A percentile compares a stretch with the other conserved stretches of the same genome.
Conservation (phyloP, 2,797 vertebrate species). For the Margarornis squamiger region DNA sequence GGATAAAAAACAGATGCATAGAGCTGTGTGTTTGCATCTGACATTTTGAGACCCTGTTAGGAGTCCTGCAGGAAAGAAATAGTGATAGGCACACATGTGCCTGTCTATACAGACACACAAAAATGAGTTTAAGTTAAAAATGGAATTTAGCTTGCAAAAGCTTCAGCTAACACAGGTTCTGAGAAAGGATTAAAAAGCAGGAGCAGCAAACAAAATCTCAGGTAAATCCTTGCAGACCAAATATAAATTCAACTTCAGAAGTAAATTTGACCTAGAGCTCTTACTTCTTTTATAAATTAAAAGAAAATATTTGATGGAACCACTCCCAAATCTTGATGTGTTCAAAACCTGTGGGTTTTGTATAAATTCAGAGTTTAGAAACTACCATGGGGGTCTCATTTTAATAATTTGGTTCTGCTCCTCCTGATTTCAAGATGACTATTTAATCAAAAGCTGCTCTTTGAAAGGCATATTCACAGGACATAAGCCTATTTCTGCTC, state of each 20-base stretch:
- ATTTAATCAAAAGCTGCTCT: background rate
- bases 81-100: background rate
- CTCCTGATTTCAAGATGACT: background rate
- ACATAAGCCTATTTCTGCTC: background rate
- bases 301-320: slow-evolving; percentile 44
- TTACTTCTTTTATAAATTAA: slow-evolving; percentile 8
- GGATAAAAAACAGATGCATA: accelerated
- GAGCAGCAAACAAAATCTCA: slow-evolving; percentile 10
- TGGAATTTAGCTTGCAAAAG: background rate
- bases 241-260: background rate
- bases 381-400: background rate
- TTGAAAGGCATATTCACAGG: background rate
- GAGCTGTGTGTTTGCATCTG: background rate
- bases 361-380: background rate
- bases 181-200: slow-evolving; percentile 9
- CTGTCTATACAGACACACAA: background rate
- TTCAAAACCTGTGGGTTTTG: background rate
- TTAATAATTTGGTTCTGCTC: background rate
- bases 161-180: slow-evolving; percentile 5
- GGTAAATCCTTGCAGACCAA: background rate
- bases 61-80: background rate
- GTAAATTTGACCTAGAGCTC: slow-evolving; percentile 17
- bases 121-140: background rate
- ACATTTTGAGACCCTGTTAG: background rate
- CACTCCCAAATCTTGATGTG: background rate